These are phyloP conservation scores for Anodontia alba DNA, from an alignment of 2,888 invertebrate genomes.

Conservation along the genomic window DNA sequence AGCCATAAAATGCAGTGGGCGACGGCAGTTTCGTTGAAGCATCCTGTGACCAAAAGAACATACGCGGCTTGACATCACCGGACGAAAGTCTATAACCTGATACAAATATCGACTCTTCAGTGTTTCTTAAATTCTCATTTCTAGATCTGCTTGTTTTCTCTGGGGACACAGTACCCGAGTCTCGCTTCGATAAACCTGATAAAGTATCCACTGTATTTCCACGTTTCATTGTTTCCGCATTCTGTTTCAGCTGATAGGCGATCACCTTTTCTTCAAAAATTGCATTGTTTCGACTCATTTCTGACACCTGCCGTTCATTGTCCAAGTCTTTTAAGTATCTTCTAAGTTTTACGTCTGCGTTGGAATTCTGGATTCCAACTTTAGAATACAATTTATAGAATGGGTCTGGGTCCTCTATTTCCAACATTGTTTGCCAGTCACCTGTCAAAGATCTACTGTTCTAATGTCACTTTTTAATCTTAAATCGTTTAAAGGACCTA, in stretches of 20 bases:
- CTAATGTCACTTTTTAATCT: constrained; percentile 1
- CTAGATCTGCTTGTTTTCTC: not conserved
- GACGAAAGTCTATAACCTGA: not conserved
- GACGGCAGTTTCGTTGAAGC: constrained; percentile 51
- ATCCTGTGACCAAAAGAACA: constrained; percentile 62
- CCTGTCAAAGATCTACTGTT: not conserved
- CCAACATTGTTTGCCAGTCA: constrained; percentile 19
- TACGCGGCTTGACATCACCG: constrained; percentile 17
- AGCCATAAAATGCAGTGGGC: constrained; percentile 50
- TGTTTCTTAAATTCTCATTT: not conserved
- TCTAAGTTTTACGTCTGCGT: not conserved
- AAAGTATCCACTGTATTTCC: not conserved
- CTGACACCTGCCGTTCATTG: not conserved
- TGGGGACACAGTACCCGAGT: not conserved
- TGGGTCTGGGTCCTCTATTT: constrained; percentile 36
- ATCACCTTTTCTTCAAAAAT: constrained; percentile 2
- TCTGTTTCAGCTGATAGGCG: not conserved
- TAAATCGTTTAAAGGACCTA: not conserved
- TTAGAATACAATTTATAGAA: constrained; percentile 42
- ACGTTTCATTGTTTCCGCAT: not conserved
- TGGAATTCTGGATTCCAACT: constrained; percentile 42
- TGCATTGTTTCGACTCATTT: not conserved
- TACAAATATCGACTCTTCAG: not conserved
- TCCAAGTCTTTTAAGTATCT: constrained; percentile 5
- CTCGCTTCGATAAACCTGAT: not conserved